Evolutionary conservation across 1,140 invertebrate species (phyloP), one percentile per base, ranked within the genome.

Genomic region (Ruditapes philippinarum): DNA sequence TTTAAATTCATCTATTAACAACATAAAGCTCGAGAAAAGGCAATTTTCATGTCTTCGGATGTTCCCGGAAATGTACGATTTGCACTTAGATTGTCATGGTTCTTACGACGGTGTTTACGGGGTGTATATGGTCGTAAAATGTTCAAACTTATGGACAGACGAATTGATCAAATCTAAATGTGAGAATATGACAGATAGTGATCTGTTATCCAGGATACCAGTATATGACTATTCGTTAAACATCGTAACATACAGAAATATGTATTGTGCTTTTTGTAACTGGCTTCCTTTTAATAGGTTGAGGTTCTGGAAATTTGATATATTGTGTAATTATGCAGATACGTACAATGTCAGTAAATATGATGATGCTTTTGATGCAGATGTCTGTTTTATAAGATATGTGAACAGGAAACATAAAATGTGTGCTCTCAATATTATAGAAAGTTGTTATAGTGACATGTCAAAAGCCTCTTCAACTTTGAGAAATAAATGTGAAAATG

Each of bases 241-340:
- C 5, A 28, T 62, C 3, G 25, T 62, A 28, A 62, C 57, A 5
- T 62, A 62, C 28, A 62, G 5, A 62, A 62, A 62, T 28, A 62
- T 62, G 57, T 62, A 62, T 25, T 62, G 57, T n/a, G 57, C 57
- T 62, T 62, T 62, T 14, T 62, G 57, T 25, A 62, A 62, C 25
- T n/a, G 19, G 57, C 5, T 62, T 62, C 25, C 5, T 28, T 11
- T 62, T 7, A 3, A 62, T 28, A 62, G n/a, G 1, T 4, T 62
- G 25, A 25, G 57, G 25, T 62, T 62, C 14, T 62, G 57, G 57
- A 62, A 62, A 28, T 62, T 62, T 28, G 57, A 62, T n/a, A n/a
- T 62, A 28, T 28, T 62, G 57, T 62, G 57, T 14, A 62, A 62
- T 25, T 28, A 9, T 62, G 22, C 9, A 5, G 25, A 28, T 62